phyloP scores from a whole-genome alignment of 2,797 vertebrate genomes.

The Monodelphis domestica region DNA sequence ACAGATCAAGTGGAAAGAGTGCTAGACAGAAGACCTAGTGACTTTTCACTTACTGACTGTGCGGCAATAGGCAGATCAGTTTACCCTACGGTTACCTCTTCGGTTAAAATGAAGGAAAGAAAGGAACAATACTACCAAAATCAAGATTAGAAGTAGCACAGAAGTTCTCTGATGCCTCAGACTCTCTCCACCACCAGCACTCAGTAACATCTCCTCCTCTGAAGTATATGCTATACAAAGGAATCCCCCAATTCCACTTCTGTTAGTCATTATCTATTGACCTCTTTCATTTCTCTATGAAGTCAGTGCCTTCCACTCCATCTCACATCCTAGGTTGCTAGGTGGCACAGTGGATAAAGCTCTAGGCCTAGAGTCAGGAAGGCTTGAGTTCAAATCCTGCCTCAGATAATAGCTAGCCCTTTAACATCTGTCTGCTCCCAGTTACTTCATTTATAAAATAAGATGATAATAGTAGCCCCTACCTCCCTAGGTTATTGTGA shows the following conservation, averaged over 20 bases:
- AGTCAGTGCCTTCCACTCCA: background rate
- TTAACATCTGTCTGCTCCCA: background rate
- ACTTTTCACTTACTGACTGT: background rate
- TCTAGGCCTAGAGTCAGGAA: background rate
- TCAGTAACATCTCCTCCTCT: background rate
- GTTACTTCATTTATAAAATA: background rate
- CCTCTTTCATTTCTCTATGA: background rate
- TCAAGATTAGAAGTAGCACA: background rate
- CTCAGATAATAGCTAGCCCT: background rate
- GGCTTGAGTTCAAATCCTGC: background rate
- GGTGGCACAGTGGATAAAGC: background rate
- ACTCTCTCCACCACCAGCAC: background rate
- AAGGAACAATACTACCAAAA: background rate
- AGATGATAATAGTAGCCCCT: background rate
- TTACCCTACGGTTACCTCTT: background rate
- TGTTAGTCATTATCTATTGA: background rate
- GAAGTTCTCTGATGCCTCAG: background rate
- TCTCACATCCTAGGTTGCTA: background rate
- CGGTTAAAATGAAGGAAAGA: background rate
- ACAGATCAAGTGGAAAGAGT: background rate
- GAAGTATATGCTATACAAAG: background rate
- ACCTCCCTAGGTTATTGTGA: background rate
- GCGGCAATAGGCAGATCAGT: background rate
- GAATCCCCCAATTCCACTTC: background rate
- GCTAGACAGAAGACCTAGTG: background rate